A percentile compares a stretch with the other conserved stretches of the same genome.
Evolutionary conservation across 2,888 invertebrate species (phyloP).

Genomic region (Caradrina kadenii): DNA sequence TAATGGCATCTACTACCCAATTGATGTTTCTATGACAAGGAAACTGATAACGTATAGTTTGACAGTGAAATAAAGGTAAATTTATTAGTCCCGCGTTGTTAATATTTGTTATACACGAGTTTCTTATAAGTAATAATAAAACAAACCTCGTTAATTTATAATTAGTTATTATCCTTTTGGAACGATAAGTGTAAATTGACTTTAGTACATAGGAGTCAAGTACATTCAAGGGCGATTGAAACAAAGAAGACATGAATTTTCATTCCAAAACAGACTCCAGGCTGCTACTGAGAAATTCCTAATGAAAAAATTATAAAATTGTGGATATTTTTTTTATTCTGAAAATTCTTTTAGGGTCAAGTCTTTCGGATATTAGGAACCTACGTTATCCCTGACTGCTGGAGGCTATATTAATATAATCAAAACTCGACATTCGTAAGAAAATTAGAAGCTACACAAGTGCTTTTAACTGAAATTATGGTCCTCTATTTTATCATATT

Average conservation of each 20-base stretch:
- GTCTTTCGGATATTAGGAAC: no score
- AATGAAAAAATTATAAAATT: no score
- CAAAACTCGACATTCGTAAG: no score
- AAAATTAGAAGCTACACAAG: no score
- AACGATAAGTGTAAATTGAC: slow-evolving; percentile 5
- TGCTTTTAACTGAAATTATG: neutral
- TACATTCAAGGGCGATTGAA: slow-evolving; percentile 10
- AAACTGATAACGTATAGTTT: neutral
- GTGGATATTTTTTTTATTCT: no score
- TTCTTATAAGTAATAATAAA: neutral
- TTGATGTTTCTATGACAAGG: neutral
- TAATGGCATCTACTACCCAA: no score
- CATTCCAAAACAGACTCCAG: no score
- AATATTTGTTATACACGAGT: slow-evolving; percentile 1
- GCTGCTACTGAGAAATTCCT: no score
- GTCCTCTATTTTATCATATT: neutral
- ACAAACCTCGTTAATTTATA: neutral
- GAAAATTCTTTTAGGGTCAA: no score
- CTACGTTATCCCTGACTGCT: no score
- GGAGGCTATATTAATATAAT: no score
- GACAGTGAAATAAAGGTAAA: neutral
- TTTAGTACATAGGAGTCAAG: no score
- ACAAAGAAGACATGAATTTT: slow-evolving; percentile 1
- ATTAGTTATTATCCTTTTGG: neutral
- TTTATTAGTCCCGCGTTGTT: neutral